phyloP scores from a whole-genome alignment of 2,113 vertebrate species.

The Carassius gibelio region DNA sequence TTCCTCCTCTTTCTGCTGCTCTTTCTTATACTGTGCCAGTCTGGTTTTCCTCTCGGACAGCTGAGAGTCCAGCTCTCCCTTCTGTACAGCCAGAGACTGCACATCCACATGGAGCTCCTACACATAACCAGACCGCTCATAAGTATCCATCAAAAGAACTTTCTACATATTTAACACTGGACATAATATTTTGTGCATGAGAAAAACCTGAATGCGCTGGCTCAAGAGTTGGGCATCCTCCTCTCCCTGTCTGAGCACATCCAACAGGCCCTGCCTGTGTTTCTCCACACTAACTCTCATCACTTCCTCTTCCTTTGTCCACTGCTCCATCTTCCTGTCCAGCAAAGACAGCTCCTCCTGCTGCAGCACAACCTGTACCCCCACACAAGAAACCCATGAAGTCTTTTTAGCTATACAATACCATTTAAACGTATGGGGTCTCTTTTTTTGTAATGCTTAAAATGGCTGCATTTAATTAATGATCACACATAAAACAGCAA shows the following conservation, averaged over 20 bases:
- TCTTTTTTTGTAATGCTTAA: too few relatives aligned
- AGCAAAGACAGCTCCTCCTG: constrained; percentile 74
- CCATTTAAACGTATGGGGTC: not conserved
- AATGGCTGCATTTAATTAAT: too few relatives aligned
- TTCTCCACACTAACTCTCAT: constrained; percentile 75
- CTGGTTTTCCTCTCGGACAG: constrained; percentile 76
- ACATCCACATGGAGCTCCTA: constrained; percentile 79
- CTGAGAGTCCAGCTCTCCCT: constrained; percentile 77
- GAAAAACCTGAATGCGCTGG: constrained; percentile 37
- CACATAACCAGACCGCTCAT: constrained; percentile 1
- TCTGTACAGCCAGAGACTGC: constrained; percentile 77
- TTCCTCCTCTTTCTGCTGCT: constrained; percentile 74
- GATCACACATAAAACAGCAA: too few relatives aligned
- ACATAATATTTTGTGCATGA: not conserved
- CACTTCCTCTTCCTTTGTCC: constrained; percentile 73
- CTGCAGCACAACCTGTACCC: constrained; percentile 68
- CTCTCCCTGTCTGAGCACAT: constrained; percentile 77
- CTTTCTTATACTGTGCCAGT: constrained; percentile 72
- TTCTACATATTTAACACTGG: not conserved
- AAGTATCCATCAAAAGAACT: not conserved
- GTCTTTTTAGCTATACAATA: not conserved
- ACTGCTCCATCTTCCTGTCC: constrained; percentile 71
- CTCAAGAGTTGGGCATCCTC: constrained; percentile 65
- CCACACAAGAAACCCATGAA: not conserved
- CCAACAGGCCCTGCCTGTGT: constrained; percentile 72